Evolutionary conservation across 2,888 invertebrate species (phyloP), one percentile per base, ranked within the genome.

Genomic region (Homarus gammarus): DNA sequence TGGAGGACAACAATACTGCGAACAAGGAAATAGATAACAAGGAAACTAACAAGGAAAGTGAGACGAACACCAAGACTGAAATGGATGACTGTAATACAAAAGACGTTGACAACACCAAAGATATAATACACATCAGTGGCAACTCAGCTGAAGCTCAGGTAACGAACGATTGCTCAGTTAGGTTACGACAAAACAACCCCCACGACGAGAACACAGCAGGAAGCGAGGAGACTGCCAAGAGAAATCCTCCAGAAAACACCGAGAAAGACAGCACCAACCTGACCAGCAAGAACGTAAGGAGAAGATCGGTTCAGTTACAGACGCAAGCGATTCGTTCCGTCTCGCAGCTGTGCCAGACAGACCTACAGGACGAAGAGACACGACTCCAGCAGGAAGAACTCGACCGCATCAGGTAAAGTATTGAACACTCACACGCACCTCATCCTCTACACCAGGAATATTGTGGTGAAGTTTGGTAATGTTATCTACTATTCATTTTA

Each of bases 281-380:
- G 27, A n/a, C 68, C 10, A n/a, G n/a, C n/a, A n/a, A n/a, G n/a
- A n/a, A n/a, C n/a, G n/a, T n/a, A n/a, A n/a, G n/a, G n/a, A n/a
- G n/a, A n/a, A 68, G 49, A 22, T 70, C 36, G 18, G 70, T 78
- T 10, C 61, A 68, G 18, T 15, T 78, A 3, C 85, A 85, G 78
- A 85, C 85, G 12, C 27, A 40, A 10, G 49, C 5, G 36, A 33
- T 68, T 0, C 44, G 44, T 44, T 18, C 77, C 38, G 36, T 33
- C 77, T 85, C 85, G 2, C 64, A 36, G 31, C 18, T n/a, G 15
- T 78, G 85, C 73, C 85, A 85, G 49, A 78, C 78, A 12, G 85
- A 85, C 40, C 44, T 27, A 1, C 78, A 68, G 27, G 38, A 27
- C 18, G 78, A 77, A 27, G 36, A 40, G 27, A 40, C 27, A 6